Percentiles rank a stretch among this genome's conserved stretches.
Evolutionary conservation across 2,113 vertebrate genomes (phyloP).

Genomic region (Dermatemys mawii): DNA sequence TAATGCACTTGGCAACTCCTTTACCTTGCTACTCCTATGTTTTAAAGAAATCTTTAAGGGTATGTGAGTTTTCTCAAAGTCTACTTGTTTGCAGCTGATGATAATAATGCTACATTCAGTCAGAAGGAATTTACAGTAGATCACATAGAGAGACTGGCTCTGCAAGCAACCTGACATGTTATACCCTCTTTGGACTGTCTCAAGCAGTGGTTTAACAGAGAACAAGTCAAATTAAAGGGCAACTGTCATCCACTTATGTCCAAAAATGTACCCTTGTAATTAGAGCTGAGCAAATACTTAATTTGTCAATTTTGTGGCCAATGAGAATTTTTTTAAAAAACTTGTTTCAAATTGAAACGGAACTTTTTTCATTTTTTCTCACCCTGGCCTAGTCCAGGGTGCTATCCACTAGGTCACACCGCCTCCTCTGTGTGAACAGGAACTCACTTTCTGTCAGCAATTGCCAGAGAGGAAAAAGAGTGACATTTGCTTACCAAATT

Average conservation of each 20-base stretch:
- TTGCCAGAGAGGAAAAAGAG: neutral
- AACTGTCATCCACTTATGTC: neutral
- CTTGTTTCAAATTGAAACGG: no score
- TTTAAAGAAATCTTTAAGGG: fast-evolving
- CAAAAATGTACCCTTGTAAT: no score
- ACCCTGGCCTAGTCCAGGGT: no score
- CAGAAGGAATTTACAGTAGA: neutral
- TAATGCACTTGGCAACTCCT: constrained; percentile 1
- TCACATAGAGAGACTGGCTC: neutral
- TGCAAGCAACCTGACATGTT: neutral
- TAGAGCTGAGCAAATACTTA: no score
- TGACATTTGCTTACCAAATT: neutral
- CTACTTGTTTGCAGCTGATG: fast-evolving
- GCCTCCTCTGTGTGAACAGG: neutral
- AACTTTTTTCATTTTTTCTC: no score
- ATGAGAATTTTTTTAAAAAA: no score
- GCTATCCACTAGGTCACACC: no score
- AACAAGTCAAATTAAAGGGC: neutral
- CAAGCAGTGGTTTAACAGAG: neutral
- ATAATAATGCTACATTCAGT: fast-evolving
- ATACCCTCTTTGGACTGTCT: neutral
- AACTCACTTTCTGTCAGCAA: neutral
- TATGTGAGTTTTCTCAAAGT: neutral
- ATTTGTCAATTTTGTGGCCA: neutral
- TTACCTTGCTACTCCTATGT: neutral